Conservation (phyloP, 2,888 invertebrate genomes). For the Tillus elongatus region DNA sequence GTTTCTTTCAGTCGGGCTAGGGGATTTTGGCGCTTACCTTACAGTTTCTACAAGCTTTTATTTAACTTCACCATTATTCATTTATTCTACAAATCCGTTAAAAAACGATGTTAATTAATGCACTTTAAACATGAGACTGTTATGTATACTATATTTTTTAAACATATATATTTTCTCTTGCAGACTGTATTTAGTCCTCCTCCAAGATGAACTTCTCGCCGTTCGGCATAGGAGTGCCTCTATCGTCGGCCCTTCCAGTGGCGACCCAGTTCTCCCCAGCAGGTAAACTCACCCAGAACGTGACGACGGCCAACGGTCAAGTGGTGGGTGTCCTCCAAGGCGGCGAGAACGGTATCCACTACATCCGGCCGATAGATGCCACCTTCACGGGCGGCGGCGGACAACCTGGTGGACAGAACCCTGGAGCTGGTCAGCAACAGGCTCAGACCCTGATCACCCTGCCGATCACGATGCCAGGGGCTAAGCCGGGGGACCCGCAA, state of each 20-base stretch:
- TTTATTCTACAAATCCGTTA: too few species aligned
- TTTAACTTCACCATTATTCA: too few species aligned
- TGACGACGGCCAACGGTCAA: slow-evolving; percentile 56
- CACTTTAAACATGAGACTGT: too few species aligned
- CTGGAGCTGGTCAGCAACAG: slow-evolving; percentile 33
- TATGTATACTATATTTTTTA: too few species aligned
- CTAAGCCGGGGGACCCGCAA: slow-evolving; percentile 66
- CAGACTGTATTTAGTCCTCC: too few species aligned
- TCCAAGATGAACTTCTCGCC: slow-evolving; percentile 71
- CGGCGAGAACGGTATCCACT: slow-evolving; percentile 66
- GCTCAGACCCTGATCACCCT: slow-evolving; percentile 64
- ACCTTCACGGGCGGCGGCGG: too few species aligned
- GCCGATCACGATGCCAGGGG: slow-evolving; percentile 67
- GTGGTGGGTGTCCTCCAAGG: slow-evolving; percentile 62
- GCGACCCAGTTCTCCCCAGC: slow-evolving; percentile 55
- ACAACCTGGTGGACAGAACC: slow-evolving; percentile 22
- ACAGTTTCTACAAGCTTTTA: too few species aligned
- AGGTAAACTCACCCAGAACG: slow-evolving; percentile 61
- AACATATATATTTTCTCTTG: too few species aligned
- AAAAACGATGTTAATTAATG: too few species aligned
- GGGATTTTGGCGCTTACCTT: too few species aligned
- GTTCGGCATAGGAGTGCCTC: slow-evolving; percentile 53
- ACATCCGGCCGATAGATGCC: slow-evolving; percentile 55
- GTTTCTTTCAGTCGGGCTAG: too few species aligned
- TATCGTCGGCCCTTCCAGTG: slow-evolving; percentile 49